phyloP scores from a whole-genome alignment of 2,888 invertebrate genomes.

The Cephonodes hylas region DNA sequence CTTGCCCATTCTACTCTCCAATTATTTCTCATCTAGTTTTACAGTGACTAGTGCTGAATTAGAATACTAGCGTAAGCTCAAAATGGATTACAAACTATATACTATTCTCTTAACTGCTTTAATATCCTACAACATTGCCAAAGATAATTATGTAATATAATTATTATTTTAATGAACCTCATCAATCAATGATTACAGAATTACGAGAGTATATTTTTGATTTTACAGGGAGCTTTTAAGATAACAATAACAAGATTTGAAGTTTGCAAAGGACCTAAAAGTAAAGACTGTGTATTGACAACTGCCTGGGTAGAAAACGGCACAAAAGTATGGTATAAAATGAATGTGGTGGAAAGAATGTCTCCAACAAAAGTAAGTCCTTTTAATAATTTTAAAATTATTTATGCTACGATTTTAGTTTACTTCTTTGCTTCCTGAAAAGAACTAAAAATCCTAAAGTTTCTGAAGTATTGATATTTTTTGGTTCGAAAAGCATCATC shows the following conservation, averaged over 20 bases:
- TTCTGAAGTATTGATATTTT: no score
- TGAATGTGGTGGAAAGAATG: slow-evolving; percentile 16
- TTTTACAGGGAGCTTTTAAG: slow-evolving; percentile 1
- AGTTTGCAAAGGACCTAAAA: slow-evolving; percentile 9
- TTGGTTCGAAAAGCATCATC: no score
- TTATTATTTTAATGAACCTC: no score
- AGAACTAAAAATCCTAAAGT: no score
- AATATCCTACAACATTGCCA: background rate
- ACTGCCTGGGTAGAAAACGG: background rate
- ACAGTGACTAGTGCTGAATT: background rate
- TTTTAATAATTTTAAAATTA: background rate
- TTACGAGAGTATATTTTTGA: background rate
- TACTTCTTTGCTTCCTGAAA: no score
- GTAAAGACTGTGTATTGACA: background rate
- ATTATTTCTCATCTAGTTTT: background rate
- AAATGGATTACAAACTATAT: background rate
- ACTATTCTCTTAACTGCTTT: background rate
- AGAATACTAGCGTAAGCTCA: background rate
- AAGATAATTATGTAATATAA: background rate
- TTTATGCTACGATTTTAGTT: no score
- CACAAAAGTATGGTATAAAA: slow-evolving; percentile 7
- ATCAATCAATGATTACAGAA: no score
- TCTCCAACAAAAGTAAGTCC: slow-evolving; percentile 17
- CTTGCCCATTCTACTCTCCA: background rate
- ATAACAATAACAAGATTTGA: background rate